These are phyloP conservation scores for Tetramorium simillimum DNA, from an alignment of 1,140 invertebrate genomes.

Conservation along the genomic window DNA sequence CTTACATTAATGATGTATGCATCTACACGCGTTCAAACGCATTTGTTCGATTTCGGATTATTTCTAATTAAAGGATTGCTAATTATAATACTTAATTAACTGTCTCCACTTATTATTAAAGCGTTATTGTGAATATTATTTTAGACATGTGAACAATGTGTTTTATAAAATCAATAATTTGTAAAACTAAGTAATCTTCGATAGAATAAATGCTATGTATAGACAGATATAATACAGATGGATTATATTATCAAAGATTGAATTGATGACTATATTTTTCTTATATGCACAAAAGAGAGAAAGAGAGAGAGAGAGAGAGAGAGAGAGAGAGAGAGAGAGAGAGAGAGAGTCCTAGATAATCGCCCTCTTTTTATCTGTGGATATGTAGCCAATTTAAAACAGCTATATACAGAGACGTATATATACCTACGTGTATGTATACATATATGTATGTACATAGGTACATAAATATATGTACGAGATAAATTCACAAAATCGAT, in stretches of 20 bases:
- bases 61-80: conserved; percentile 4
- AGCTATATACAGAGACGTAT: neutral
- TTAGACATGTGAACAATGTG: neutral
- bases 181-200: conserved; percentile 2
- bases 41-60: neutral
- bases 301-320: no score
- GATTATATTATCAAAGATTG: neutral
- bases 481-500: conserved; percentile 2
- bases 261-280: neutral
- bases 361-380: neutral
- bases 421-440: neutral
- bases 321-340: no score
- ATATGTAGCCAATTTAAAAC: neutral
- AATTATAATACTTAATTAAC: conserved; percentile 39
- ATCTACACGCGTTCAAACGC: neutral
- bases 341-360: neutral
- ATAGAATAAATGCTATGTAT: neutral
- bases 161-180: neutral
- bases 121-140: neutral
- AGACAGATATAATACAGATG: neutral
- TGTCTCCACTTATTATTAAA: neutral
- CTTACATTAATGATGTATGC: conserved; percentile 18
- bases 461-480: neutral
- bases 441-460: neutral
- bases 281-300: neutral